Evolutionary conservation across 2,113 vertebrate genomes (phyloP).

Genomic region (Uria lomvia): DNA sequence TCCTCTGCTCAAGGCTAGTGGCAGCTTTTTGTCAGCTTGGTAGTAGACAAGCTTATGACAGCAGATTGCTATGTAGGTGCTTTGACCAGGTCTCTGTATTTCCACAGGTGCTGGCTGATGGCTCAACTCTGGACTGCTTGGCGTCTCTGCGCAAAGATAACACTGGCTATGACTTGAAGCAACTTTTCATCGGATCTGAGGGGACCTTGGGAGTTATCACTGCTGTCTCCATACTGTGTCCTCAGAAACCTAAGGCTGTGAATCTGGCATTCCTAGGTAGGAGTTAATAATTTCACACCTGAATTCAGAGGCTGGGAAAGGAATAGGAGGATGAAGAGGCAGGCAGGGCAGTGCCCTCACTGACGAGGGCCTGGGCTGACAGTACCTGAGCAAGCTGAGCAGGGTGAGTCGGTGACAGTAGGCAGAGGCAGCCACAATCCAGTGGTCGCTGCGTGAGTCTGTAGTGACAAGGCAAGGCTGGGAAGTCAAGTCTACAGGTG

Average conservation of each 20-base stretch:
- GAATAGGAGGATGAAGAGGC: background rate
- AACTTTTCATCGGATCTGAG: constrained; percentile 95
- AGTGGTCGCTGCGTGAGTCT: background rate
- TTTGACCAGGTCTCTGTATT: background rate
- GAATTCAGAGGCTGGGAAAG: background rate
- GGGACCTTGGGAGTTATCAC: constrained; percentile 93
- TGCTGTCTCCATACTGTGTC: constrained; percentile 88
- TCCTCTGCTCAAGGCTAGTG: background rate
- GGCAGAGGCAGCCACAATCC: background rate
- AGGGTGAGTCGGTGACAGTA: background rate
- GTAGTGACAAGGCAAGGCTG: background rate
- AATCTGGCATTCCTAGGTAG: constrained; percentile 91
- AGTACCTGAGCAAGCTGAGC: background rate
- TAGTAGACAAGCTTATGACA: background rate
- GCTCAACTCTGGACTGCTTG: constrained; percentile 84
- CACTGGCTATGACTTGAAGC: constrained; percentile 96
- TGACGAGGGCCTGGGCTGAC: background rate
- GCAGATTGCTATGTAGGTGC: background rate
- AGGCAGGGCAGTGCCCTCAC: background rate
- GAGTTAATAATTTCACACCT: background rate
- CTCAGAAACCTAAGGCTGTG: constrained; percentile 84
- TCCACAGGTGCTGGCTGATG: constrained; percentile 86
- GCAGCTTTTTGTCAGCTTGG: background rate
- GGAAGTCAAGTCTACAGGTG: background rate
- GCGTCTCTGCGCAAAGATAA: constrained; percentile 90